Evolutionary conservation across 2,888 invertebrate species (phyloP), one percentile per base, ranked within the genome.

Genomic region (Dorcus hopei): DNA sequence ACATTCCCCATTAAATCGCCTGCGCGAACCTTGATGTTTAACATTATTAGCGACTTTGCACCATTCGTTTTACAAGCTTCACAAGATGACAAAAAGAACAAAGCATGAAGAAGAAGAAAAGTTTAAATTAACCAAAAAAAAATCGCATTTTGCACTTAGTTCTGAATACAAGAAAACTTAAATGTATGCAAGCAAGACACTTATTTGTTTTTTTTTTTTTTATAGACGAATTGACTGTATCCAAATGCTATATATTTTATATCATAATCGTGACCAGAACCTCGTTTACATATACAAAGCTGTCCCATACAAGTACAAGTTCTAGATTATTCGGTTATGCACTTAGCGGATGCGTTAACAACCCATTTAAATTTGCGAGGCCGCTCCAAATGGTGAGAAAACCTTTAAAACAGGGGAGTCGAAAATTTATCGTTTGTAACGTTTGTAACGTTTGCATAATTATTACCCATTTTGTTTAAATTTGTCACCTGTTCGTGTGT

Each of bases 281-380:
- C 45, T 45, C 45, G 45, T 45, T 45, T 45, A 19, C 45, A 45
- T 45, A 45, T 45, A 33, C 26, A 33, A 33, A 9, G 45, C 23
- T 42, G 45, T 54, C 38, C 14, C 57, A 60, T 65, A 62, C 62
- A 61, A 62, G 55, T 49, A 58, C 40, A 60, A 40, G 52, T 65
- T 64, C 61, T 61, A 66, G 68, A 68, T 68, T 64, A 67, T 67
- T 65, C 61, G 65, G 65, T 57, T 65, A 67, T 67, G 66, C 66
- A 66, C 65, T 66, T 62, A 59, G 60, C 58, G 56, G 61, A 16
- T 60, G 38, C 57, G 63, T 61, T 65, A 63, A 64, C 66, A 65
- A 66, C 65, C 62, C 60, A 61, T 66, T 66, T 67, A 67, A 65
- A 67, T 68, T 65, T 61, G 61, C 62, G 52, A 52, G 56, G 52